phyloP scores from a whole-genome alignment of 2,797 vertebrate genomes.

The Phylloscopus collybita region DNA sequence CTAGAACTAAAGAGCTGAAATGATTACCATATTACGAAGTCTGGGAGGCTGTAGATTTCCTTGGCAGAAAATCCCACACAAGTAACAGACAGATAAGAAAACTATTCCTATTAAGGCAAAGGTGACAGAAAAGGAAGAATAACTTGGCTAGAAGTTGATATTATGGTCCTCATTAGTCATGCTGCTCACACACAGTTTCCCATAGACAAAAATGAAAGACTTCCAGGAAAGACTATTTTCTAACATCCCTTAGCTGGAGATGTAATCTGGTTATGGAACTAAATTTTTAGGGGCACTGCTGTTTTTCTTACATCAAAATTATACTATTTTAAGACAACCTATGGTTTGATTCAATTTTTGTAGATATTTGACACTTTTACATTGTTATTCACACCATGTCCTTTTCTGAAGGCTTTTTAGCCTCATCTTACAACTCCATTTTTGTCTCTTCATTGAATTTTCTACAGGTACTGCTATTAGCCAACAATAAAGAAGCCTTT shows the following conservation, averaged over 20 bases:
- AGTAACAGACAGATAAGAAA: constrained; percentile 33
- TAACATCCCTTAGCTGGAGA: constrained; percentile 1
- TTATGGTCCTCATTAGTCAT: constrained; percentile 17
- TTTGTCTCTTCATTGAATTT: constrained; percentile 25
- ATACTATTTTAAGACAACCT: not conserved
- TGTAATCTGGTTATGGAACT: constrained; percentile 26
- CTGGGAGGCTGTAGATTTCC: not conserved
- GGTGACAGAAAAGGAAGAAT: constrained; percentile 46
- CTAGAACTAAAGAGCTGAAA: not conserved
- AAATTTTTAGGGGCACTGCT: not conserved
- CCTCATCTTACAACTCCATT: constrained; percentile 1
- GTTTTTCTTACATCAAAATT: constrained; percentile 3
- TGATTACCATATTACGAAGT: not conserved
- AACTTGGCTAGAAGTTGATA: constrained; percentile 5
- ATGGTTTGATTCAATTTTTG: not conserved
- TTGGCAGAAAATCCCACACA: not conserved
- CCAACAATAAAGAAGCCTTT: constrained; percentile 21
- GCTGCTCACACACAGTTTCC: not conserved
- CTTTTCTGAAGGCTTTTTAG: constrained; percentile 5
- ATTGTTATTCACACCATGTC: not conserved
- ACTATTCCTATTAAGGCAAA: constrained; percentile 13
- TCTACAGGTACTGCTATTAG: constrained; percentile 9
- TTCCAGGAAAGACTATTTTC: constrained; percentile 5
- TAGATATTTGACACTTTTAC: not conserved
- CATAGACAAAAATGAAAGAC: not conserved